Base-by-base conservation (phyloP, 35 echinoderm and acorn worm genomes). In the Heliocidaris erythrogramma region DNA sequence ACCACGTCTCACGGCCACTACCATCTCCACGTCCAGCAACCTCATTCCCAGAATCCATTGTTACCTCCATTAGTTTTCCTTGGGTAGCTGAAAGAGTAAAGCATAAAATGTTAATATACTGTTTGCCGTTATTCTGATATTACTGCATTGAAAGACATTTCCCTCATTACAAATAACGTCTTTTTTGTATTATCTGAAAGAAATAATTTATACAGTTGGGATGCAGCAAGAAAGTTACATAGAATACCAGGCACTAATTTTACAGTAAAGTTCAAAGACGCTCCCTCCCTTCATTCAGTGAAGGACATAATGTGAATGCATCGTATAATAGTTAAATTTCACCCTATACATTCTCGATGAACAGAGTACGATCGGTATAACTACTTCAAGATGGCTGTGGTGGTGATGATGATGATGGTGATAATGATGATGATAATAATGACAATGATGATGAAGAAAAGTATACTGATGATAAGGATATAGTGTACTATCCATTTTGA, bases 1-100 rank as follows among this genome's bases (percentile, higher is more conserved):
- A 94, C 98, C 98, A 99, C 27, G 98, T 99, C 65, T 97, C 96
- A 27, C 98, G 94, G 47, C 91, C 96, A 86, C 93, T 93, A 13
- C 60, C 56, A 12, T 90, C 30, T 30, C 95, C 88, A 30, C 90
- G 88, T 50, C 96, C 92, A 24, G 92, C 90, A 49, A 90, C 47
- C 18, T 89, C 60, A 31, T 88, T 60, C 5, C 95, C 95, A 48
- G 96, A 85, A n/a, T 98, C 95, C 95, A 97, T 92, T n/a, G 94
- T 96, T 4, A 98, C 94, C 85, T 97, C 95, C 92, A 98, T 93
- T 18, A 98, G 94, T 21, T 96, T 98, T 13, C 97, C 97, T 71
- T 98, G 97, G 60, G 85, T 94, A 24, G 96, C 97, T 97, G 27
- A 87, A 94, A 88, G 30, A 49, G 32, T 12, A 94, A 71, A 86